phyloP scores from a whole-genome alignment of 30 jellyfish, hydroid and myxozoan genomes.

The Cassiopea xamachana region DNA sequence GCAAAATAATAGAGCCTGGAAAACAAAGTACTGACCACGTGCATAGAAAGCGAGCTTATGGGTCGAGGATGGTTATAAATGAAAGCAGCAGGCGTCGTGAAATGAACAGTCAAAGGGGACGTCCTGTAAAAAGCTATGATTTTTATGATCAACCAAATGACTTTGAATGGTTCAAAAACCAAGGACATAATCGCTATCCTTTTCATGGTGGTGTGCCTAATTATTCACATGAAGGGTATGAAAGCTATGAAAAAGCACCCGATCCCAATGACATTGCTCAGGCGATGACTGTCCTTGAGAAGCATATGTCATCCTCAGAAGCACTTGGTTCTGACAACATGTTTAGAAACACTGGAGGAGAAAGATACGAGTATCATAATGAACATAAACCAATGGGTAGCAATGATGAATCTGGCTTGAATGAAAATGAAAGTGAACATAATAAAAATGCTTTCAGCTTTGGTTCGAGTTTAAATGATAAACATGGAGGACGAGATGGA shows the following conservation, averaged over 20 bases:
- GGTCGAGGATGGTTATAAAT: neutral
- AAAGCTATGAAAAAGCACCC: conserved; percentile 43
- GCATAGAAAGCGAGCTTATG: neutral
- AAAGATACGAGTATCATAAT: neutral
- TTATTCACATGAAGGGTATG: conserved; percentile 46
- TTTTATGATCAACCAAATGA: conserved; percentile 53
- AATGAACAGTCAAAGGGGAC: neutral
- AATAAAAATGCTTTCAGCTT: neutral
- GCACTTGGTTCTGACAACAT: conserved; percentile 48
- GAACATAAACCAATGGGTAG: neutral
- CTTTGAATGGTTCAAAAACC: conserved; percentile 41
- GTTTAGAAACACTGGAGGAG: conserved; percentile 35
- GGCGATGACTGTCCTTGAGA: conserved; percentile 38
- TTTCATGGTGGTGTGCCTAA: conserved; percentile 3
- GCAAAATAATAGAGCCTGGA: neutral
- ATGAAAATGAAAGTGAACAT: neutral
- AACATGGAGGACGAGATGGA: neutral
- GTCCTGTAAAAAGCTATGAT: conserved; percentile 46
- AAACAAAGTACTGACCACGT: neutral
- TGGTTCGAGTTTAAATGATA: neutral
- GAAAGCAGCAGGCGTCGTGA: neutral
- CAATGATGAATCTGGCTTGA: neutral
- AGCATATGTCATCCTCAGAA: conserved; percentile 41
- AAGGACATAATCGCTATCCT: conserved; percentile 43
- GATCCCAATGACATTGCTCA: conserved; percentile 32